Conservation (phyloP, 2,888 invertebrate species). For the Lypha dubia region DNA sequence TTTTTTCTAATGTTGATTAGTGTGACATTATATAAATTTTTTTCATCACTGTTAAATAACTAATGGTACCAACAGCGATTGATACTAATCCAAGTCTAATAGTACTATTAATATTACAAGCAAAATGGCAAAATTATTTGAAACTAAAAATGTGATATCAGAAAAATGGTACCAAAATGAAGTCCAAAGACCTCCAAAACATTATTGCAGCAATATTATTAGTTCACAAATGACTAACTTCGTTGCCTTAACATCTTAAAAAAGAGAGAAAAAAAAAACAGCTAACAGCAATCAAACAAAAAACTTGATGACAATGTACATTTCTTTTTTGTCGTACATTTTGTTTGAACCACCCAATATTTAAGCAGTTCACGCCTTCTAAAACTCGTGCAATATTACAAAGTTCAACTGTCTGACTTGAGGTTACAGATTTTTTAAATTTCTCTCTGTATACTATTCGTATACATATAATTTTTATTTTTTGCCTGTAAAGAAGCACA, state of each 20-base stretch:
- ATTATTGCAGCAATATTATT: neutral
- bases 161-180: neutral
- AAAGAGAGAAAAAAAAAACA: neutral
- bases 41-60: too few relatives aligned
- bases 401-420: slow-evolving; percentile 53
- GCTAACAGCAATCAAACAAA: slow-evolving; percentile 14
- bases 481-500: neutral
- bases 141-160: too few relatives aligned
- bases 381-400: slow-evolving; percentile 24
- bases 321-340: slow-evolving; percentile 1
- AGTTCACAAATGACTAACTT: neutral
- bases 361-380: slow-evolving; percentile 62
- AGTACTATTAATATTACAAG: too few relatives aligned
- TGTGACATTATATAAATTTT: too few relatives aligned
- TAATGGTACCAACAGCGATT: too few relatives aligned
- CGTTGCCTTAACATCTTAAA: neutral
- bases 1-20: too few relatives aligned
- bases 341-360: slow-evolving; percentile 47
- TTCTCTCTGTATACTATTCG: too few relatives aligned
- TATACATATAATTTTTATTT: too few relatives aligned
- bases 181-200: too few relatives aligned
- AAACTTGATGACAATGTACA: slow-evolving; percentile 43
- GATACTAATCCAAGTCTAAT: too few relatives aligned
- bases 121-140: too few relatives aligned
- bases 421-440: slow-evolving; percentile 35